Conservation (phyloP, 1,140 invertebrate species). For the Penaeus indicus region DNA sequence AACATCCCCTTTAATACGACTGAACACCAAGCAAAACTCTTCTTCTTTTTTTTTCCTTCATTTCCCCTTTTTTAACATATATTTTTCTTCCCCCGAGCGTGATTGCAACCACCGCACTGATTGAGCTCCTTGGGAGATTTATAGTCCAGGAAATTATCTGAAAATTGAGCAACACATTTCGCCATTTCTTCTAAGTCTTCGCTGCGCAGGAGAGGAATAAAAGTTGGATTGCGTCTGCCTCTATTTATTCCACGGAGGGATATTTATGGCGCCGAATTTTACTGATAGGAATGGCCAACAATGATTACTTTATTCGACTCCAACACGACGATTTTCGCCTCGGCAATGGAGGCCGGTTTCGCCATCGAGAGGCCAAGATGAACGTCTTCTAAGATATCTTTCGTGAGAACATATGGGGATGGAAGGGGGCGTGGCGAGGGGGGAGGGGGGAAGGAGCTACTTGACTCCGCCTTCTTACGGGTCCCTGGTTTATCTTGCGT, state of each 20-base stretch:
- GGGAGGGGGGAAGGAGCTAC: too few species aligned
- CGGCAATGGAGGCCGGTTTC: too few species aligned
- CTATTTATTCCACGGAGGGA: slow-evolving; percentile 54
- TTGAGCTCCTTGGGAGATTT: slow-evolving; percentile 57
- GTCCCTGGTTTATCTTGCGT: too few species aligned
- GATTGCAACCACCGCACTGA: slow-evolving; percentile 58
- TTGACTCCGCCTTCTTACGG: too few species aligned
- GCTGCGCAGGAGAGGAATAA: slow-evolving; percentile 32
- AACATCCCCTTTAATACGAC: slow-evolving; percentile 16
- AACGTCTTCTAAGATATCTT: too few species aligned
- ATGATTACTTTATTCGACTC: not conserved
- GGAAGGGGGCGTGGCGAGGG: too few species aligned
- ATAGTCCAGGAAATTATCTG: slow-evolving; percentile 57
- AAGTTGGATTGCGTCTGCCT: slow-evolving; percentile 58
- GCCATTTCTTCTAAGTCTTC: slow-evolving; percentile 26
- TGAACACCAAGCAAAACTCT: not conserved
- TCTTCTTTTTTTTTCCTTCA: not conserved
- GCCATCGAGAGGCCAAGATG: too few species aligned
- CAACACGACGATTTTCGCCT: not conserved
- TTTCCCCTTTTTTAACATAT: not conserved
- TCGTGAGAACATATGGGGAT: too few species aligned
- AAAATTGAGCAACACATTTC: slow-evolving; percentile 63
- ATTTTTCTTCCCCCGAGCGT: slow-evolving; percentile 25
- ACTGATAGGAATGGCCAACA: slow-evolving; percentile 47
- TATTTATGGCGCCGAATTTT: slow-evolving; percentile 56